Evolutionary conservation across 2,888 invertebrate genomes (phyloP), one percentile per base, ranked within the genome.

Genomic region (Pogonocherus hispidulus): DNA sequence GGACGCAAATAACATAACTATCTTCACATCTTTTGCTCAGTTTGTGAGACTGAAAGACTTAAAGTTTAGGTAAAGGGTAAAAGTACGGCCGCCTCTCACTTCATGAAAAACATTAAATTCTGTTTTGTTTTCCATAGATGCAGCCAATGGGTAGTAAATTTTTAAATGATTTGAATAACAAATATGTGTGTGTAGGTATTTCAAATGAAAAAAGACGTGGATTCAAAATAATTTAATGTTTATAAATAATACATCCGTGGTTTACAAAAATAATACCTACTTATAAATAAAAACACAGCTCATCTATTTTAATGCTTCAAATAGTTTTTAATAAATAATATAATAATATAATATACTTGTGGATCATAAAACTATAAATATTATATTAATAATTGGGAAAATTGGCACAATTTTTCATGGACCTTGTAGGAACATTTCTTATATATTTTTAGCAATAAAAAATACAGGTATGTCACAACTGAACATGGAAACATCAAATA

Each of bases 271-370:
- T 68, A 67, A 70, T 69, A 71, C 73, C 63, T 71, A 73, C 73
- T 69, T 71, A 73, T 47, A 67, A 57, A 66, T 63, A 66, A 69
- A 65, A 71, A 73, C 73, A 73, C 73, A 73, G 73, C 71, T 73
- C 73, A 72, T 68, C 63, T 67, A 49, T 32, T 57, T 65, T 57
- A 57, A 65, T 57, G 57, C 57, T 19, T 51, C 35, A 57, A 57
- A 49, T 37, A 44, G 44, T 23, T 35, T 51, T 20, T 54, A 60
- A 60, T 62, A 62, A 62, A 62, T 62, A 62, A 62, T 37, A 49
- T 41, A 11, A 46, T 52, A 11, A 3, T 37, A 32, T 59, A 47
- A 27, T 46, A 46, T 32, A 32, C 44, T 37, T 62, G 37, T 51
- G 37, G 47, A 37, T 20, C 20, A 62, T 37, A 51, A 62, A 51